Base-by-base conservation (phyloP, 2,113 vertebrate genomes). In the Cranoglanis bouderius region DNA sequence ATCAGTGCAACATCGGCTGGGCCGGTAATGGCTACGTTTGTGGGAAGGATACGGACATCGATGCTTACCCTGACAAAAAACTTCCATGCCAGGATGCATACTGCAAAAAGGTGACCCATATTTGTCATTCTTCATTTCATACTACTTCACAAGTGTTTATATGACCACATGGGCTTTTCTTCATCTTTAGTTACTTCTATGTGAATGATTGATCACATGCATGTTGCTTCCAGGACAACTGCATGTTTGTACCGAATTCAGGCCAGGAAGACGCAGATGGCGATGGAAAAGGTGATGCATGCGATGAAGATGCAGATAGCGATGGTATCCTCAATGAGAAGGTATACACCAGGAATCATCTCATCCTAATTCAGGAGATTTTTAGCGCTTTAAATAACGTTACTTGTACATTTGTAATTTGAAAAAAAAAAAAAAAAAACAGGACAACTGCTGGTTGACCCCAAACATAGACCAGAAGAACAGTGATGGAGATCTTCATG, bases 241-340 rank as follows among this genome's bases (percentile, higher is more conserved):
- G 98, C 92, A 92, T 95, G 29, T 97, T 96, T 86, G 97, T 99
- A 83, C 98, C 98, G 51, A 99, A 99, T 93, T 99, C 98, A 59
- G 98, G 98, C 81, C 98, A 99, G 94, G 98, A 99, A 93, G 98
- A 99, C 80, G 97, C 97, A 0, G 98, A 99, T 90, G 88, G 94
- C 85, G 97, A 99, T 35, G 97, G 97, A 49, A 85, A 94, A 55
- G 98, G 98, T 21, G 97, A 99, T 29, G 94, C 98, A 3, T 99
- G 98, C 90, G 98, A 99, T 2, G 96, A 97, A 0, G 98, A 99
- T 59, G 98, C 98, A 0, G 98, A 99, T 88, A 97, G 95, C 70
- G 98, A 99, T 6, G 97, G 97, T 74, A 97, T 99, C 90, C 67
- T 92, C 29, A 99, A 99, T 53, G 92, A 96, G 29, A 96, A 99